Conservation (phyloP, 2,797 vertebrate species). For the Taeniopygia guttata region DNA sequence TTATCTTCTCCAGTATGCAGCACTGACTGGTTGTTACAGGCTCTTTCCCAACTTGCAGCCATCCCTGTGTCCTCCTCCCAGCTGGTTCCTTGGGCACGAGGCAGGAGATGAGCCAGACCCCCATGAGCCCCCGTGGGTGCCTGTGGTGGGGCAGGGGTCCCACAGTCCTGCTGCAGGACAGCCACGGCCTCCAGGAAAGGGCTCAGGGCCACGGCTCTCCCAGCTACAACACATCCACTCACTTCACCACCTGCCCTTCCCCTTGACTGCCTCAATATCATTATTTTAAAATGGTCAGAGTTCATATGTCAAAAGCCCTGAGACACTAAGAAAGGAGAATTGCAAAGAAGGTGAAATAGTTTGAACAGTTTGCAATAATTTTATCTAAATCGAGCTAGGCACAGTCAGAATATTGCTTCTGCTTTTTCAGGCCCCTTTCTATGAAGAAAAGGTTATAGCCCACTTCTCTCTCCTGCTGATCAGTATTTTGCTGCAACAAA, state of each 20-base stretch:
- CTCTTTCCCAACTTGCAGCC: slow-evolving; percentile 48
- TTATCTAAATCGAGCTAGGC: background rate
- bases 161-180: background rate
- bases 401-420: background rate
- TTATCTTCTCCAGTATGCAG: slow-evolving; percentile 71
- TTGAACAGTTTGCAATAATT: background rate
- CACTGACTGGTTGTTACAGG: slow-evolving; percentile 60
- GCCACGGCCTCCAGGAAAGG: background rate
- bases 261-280: background rate
- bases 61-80: slow-evolving; percentile 24
- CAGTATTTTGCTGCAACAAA: background rate
- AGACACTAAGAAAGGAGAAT: background rate
- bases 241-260: background rate
- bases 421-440: background rate
- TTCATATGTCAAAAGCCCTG: background rate
- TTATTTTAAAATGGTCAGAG: background rate
- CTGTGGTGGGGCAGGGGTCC: slow-evolving; percentile 39
- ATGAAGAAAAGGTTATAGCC: background rate
- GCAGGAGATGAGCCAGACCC: slow-evolving; percentile 47
- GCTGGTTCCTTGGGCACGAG: slow-evolving; percentile 29
- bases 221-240: background rate
- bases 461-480: background rate
- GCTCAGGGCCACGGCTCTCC: background rate
- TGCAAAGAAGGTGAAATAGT: background rate
- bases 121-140: slow-evolving; percentile 54